Base-by-base conservation (phyloP, 2,888 invertebrate genomes). In the Lasius fuliginosus region DNA sequence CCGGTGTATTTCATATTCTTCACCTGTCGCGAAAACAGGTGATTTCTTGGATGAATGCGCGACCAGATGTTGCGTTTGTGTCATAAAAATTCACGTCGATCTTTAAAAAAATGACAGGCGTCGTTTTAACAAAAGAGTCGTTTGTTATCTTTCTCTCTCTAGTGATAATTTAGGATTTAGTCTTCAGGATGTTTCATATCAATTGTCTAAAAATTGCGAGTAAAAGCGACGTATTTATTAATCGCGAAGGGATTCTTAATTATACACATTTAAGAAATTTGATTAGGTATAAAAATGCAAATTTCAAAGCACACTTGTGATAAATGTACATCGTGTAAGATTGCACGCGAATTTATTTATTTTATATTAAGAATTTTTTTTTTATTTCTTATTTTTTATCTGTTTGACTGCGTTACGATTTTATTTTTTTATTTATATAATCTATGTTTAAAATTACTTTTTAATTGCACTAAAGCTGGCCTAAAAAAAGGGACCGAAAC, bases 11-110 rank as follows among this genome's bases (percentile, higher is more conserved):
- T 33, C 33, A 53, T 42, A 69, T 64, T 58, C 56, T n/a, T 69
- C 77, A 83, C 68, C 83, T 83, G 83, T 27, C 42, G 33, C 30
- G 40, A 49, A 62, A 69, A 77, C 77, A 83, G 77, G 77, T 77
- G 64, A 83, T 83, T 60, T 83, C 12, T 60, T 64, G 40, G 53
- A 68, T 68, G 18, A 62, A 76, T 33, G 11, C 53, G 40, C 62
- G 30, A n/a, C 68, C 82, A 65, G 64, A 82, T 82, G 82, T 64
- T 42, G 33, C 46, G 23, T 79, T 68, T 69, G 33, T 33, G 68
- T 42, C 33, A n/a, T 27, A 73, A 42, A 49, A 42, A 40, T 42
- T 58, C 4, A 18, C 6, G 12, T 11, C 23, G 36, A 36, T 11
- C 42, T 77, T 77, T 42, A 42, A 58, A 58, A 58, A 27, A 77